These are phyloP conservation scores for Sander lucioperca DNA, from an alignment of 2,113 vertebrate genomes.

Conservation along the genomic window DNA sequence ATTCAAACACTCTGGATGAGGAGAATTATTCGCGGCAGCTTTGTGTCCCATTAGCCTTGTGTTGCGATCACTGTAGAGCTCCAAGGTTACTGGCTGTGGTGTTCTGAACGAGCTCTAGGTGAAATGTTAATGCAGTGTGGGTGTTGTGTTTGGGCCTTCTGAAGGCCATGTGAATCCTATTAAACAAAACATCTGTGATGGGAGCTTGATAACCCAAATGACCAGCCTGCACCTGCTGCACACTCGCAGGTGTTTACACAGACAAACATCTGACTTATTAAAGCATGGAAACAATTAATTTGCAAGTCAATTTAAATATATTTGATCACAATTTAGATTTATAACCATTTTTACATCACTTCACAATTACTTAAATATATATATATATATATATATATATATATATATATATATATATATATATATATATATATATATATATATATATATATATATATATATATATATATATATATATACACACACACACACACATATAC, in stretches of 20 bases:
- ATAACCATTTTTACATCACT: background rate
- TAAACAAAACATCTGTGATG: conserved; percentile 34
- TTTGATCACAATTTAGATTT: background rate
- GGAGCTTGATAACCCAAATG: background rate
- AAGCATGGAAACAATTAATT: background rate
- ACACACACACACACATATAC: too few relatives aligned
- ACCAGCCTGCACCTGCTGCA: background rate
- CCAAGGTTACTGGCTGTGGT: background rate
- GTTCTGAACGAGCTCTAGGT: background rate
- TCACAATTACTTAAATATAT: background rate
- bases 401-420: too few relatives aligned
- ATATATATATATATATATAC: too few relatives aligned
- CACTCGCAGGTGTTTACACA: background rate
- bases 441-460: too few relatives aligned
- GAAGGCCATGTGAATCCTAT: conserved; percentile 1
- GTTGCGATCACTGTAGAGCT: background rate
- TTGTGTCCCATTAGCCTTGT: background rate
- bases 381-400: too few relatives aligned
- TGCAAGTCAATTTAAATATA: background rate
- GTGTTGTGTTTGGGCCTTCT: background rate
- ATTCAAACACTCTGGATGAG: background rate
- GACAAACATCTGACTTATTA: background rate
- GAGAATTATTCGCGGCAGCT: background rate
- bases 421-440: too few relatives aligned
- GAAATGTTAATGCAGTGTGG: background rate